Conservation (phyloP, 2,113 vertebrate genomes). For the Panthera leo region DNA sequence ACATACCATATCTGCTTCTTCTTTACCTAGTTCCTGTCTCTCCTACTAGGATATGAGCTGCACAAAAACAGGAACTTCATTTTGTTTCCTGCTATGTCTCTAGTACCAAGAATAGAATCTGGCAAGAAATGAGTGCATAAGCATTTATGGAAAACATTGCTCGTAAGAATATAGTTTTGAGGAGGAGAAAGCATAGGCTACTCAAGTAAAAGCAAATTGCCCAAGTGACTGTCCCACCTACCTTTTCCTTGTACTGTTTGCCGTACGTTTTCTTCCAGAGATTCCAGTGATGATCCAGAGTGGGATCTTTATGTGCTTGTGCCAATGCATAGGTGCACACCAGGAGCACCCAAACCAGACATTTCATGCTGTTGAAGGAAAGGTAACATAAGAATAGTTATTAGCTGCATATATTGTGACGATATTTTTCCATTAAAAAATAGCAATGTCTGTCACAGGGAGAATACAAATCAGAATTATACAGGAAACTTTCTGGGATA, state of each 20-base stretch:
- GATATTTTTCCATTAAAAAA: neutral
- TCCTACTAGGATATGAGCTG: neutral
- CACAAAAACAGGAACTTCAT: neutral
- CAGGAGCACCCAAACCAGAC: constrained; percentile 24
- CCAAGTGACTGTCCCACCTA: neutral
- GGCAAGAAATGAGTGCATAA: neutral
- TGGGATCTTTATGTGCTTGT: neutral
- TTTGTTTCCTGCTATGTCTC: neutral
- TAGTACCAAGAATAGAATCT: neutral
- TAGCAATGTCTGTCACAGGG: neutral
- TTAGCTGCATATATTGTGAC: neutral
- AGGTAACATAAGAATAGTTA: neutral
- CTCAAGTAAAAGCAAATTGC: neutral
- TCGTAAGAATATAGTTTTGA: neutral
- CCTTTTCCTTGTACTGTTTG: constrained; percentile 74
- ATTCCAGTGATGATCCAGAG: constrained; percentile 75
- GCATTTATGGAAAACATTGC: neutral
- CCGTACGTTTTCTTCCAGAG: constrained; percentile 78
- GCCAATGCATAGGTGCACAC: neutral
- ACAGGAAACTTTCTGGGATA: neutral
- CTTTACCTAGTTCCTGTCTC: neutral
- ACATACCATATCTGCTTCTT: neutral
- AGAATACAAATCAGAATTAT: neutral
- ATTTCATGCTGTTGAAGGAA: constrained; percentile 44
- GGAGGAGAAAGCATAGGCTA: neutral